These are phyloP conservation scores for Hetaerina titia DNA, from an alignment of 2,888 invertebrate species.

Conservation along the genomic window DNA sequence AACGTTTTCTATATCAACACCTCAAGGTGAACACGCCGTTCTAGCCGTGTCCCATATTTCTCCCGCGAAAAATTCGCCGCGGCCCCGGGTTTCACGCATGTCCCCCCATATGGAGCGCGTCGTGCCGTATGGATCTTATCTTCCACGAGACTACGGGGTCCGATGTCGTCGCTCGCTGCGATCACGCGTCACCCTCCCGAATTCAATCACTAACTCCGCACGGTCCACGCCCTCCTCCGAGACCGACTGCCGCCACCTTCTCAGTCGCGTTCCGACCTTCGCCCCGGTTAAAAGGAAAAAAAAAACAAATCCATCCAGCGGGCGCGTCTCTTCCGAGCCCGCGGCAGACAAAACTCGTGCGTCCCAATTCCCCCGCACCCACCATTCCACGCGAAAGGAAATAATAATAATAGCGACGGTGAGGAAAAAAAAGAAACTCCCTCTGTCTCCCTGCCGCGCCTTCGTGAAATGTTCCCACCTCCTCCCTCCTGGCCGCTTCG, in stretches of 20 bases:
- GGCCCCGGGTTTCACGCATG: not conserved
- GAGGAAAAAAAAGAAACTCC: not conserved
- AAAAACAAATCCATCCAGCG: not conserved
- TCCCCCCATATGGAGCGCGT: not conserved
- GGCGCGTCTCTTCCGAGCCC: not conserved
- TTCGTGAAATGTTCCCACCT: too few relatives aligned
- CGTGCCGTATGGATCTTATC: not conserved
- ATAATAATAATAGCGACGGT: not conserved
- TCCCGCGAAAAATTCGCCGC: slow-evolving; percentile 4
- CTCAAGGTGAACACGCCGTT: slow-evolving; percentile 29
- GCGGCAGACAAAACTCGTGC: not conserved
- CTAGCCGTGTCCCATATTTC: not conserved
- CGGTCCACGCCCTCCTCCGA: not conserved
- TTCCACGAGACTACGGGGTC: not conserved
- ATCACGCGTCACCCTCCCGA: not conserved
- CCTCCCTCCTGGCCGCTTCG: not conserved
- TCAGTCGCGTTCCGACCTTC: not conserved
- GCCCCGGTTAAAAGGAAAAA: not conserved
- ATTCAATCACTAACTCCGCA: not conserved
- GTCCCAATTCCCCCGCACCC: not conserved
- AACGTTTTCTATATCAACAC: not conserved
- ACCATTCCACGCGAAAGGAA: not conserved
- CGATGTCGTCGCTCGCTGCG: not conserved
- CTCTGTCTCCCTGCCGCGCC: not conserved
- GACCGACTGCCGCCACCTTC: not conserved